These are phyloP conservation scores for Eulemur macaco DNA, from an alignment of 2,113 vertebrate species.

Conservation along the genomic window DNA sequence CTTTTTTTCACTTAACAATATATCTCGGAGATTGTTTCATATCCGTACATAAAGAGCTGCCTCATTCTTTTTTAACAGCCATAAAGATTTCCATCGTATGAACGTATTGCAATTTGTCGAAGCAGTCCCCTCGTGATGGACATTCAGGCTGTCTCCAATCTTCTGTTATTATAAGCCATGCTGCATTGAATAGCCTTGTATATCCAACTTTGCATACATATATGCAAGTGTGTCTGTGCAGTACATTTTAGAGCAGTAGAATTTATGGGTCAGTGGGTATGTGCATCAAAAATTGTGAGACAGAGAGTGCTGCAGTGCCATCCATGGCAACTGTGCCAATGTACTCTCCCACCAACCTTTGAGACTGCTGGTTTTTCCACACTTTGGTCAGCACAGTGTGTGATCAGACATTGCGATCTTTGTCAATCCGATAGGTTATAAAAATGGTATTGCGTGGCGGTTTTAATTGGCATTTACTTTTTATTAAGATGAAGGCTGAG, in stretches of 20 bases:
- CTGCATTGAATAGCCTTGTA: slow-evolving; percentile 61
- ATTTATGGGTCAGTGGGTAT: slow-evolving; percentile 59
- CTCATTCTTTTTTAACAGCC: slow-evolving; percentile 76
- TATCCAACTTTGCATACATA: slow-evolving; percentile 74
- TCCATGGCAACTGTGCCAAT: not conserved
- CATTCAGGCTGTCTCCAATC: slow-evolving; percentile 70
- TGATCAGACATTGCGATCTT: not conserved
- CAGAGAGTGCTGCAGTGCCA: not conserved
- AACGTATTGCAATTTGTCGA: slow-evolving; percentile 70
- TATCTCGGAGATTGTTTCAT: slow-evolving; percentile 77
- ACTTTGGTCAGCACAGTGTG: not conserved
- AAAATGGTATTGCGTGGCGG: not conserved
- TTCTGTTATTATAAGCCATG: slow-evolving; percentile 58
- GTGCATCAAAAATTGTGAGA: slow-evolving; percentile 31
- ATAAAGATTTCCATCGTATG: slow-evolving; percentile 71
- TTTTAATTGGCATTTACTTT: slow-evolving; percentile 12
- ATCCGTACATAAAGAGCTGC: slow-evolving; percentile 75
- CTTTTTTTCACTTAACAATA: slow-evolving; percentile 67
- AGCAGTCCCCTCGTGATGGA: slow-evolving; percentile 73
- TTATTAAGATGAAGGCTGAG: not conserved
- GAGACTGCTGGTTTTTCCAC: not conserved
- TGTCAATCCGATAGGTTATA: not conserved
- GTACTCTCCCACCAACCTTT: not conserved
- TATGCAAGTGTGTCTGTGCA: slow-evolving; percentile 57
- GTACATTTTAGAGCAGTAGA: slow-evolving; percentile 38